phyloP scores from a whole-genome alignment of 2,113 vertebrate species.

The Thymallus thymallus region DNA sequence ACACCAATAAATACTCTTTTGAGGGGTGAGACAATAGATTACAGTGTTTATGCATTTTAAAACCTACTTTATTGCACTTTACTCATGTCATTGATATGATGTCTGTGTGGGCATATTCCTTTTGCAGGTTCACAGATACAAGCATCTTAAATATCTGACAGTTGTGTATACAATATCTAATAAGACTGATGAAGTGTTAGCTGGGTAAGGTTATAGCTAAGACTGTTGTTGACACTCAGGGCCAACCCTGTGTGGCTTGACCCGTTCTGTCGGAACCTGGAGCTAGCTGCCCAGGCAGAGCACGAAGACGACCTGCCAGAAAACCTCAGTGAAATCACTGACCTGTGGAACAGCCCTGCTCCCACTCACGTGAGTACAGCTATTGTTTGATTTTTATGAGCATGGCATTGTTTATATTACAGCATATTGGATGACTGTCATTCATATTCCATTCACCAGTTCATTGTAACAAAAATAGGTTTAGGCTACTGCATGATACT shows the following conservation, averaged over 20 bases:
- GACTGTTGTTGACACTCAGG: conserved; percentile 63
- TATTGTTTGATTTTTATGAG: too few relatives aligned
- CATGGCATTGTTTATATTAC: too few relatives aligned
- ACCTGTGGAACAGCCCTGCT: conserved; percentile 97
- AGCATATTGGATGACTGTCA: too few relatives aligned
- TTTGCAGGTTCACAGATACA: too few relatives aligned
- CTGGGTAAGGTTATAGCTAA: background rate
- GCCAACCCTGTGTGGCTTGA: conserved; percentile 98
- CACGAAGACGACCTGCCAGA: conserved; percentile 94
- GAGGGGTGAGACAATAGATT: conserved; percentile 82
- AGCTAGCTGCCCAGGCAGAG: conserved; percentile 91
- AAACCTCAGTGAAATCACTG: conserved; percentile 93
- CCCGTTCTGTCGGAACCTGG: conserved; percentile 96
- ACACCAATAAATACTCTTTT: conserved; percentile 98
- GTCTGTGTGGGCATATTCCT: background rate
- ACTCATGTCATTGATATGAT: background rate
- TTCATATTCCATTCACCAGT: too few relatives aligned
- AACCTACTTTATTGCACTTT: too few relatives aligned
- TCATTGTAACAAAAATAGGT: too few relatives aligned
- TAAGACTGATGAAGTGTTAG: background rate
- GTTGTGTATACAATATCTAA: background rate
- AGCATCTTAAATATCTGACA: too few relatives aligned
- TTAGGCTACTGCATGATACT: too few relatives aligned
- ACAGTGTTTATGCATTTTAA: background rate
- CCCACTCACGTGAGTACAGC: conserved; percentile 86